phyloP scores from a whole-genome alignment of 2,113 vertebrate genomes.

The Elachura formosa region DNA sequence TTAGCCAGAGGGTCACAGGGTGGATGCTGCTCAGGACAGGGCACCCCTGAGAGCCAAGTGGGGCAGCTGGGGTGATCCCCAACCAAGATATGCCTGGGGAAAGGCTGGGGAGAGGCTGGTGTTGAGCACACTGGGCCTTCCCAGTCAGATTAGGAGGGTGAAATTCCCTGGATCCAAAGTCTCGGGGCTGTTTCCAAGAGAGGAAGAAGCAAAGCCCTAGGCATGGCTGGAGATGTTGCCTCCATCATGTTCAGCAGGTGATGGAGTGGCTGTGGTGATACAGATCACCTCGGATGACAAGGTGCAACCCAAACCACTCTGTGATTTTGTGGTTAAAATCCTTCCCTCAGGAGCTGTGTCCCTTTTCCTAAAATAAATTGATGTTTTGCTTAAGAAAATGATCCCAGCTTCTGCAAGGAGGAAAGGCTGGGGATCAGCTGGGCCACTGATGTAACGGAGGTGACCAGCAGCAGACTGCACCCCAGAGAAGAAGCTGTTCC shows the following conservation, averaged over 20 bases:
- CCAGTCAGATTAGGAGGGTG: neutral
- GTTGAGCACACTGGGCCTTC: neutral
- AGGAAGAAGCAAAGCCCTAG: neutral
- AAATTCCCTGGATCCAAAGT: neutral
- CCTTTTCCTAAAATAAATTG: neutral
- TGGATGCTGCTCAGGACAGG: neutral
- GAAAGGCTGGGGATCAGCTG: neutral
- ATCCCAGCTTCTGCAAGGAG: neutral
- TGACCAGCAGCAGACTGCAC: neutral
- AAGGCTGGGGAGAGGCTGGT: neutral
- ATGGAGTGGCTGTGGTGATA: neutral
- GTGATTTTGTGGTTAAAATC: neutral
- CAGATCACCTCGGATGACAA: neutral
- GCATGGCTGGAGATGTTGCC: neutral
- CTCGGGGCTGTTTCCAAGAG: neutral
- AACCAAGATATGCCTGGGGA: neutral
- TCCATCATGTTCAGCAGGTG: neutral
- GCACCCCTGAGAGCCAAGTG: neutral
- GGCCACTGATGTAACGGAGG: fast-evolving
- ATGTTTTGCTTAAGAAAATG: neutral
- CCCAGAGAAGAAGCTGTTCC: neutral
- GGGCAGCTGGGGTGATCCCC: neutral
- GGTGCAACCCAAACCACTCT: neutral
- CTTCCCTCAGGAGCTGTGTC: neutral
- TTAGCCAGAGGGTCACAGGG: neutral